phyloP scores from a whole-genome alignment of 2,797 vertebrate species.

The Ctenopoma multispine region DNA sequence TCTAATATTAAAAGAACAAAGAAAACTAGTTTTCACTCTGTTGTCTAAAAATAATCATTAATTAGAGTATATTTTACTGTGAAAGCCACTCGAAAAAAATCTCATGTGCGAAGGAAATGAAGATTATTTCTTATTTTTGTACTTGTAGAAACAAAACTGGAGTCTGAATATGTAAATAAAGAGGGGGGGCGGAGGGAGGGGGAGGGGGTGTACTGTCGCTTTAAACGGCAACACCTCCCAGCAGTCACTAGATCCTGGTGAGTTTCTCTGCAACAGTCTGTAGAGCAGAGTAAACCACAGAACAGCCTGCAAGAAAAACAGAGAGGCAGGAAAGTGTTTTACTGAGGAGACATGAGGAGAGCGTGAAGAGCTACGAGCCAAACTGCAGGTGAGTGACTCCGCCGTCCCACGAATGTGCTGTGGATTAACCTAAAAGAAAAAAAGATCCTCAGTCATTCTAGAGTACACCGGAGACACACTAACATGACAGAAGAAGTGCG shows the following conservation, averaged over 20 bases:
- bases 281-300: conserved; percentile 27
- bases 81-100: too few species aligned
- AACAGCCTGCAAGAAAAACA: too few species aligned
- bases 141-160: background rate
- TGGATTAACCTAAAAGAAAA: background rate
- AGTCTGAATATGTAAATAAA: conserved; percentile 16
- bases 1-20: background rate
- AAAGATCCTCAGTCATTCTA: background rate
- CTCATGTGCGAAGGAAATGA: too few species aligned
- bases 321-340: too few species aligned
- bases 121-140: too few species aligned
- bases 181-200: background rate
- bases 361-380: conserved; percentile 19
- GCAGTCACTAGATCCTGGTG: conserved; percentile 59
- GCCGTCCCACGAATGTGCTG: background rate
- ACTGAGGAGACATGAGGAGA: conserved; percentile 22
- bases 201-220: conserved; percentile 75
- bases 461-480: background rate
- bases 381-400: conserved; percentile 60
- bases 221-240: conserved; percentile 81
- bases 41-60: background rate
- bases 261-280: conserved; percentile 66
- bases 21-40: conserved; percentile 1
- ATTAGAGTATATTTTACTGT: too few species aligned
- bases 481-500: background rate